Base-by-base conservation (phyloP, 1,140 invertebrate species). In the Dreissena polymorpha region DNA sequence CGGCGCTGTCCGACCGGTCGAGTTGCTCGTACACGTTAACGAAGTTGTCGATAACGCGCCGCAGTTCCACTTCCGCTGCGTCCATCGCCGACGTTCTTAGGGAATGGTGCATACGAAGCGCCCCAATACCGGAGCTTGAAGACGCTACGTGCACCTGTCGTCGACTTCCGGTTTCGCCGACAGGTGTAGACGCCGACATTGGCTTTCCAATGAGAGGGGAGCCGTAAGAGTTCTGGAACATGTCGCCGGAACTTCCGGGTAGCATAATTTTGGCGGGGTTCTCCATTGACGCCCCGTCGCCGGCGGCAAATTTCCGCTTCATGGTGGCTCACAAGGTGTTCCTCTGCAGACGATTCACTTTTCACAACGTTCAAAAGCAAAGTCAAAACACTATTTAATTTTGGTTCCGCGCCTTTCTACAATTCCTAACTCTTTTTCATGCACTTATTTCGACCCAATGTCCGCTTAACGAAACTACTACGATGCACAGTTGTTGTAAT, bases 1-100 rank as follows among this genome's bases (percentile, higher is more conserved):
- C 25, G 5, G 74, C 39, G 21, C 85, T 73, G 25, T 88, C 85
- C 3, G n/a, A 29, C 8, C 29, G 67, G 68, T 88, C 86, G 21
- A 90, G 74, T 14, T 84, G 76, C 64, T 88, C 89, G 53, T 90
- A 90, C 6, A 88, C 71, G 16, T 65, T 73, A 0, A 90, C 87
- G 72, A 90, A 90, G 73, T 90, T 84, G 65, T 87, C 85, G 53
- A 90, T 85, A 10, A 88, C 85, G 27, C 73, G 72, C 25, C 87
- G 81, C 6, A 89, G 73, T 55, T 89, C 86, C 16, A 18, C 18
- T 39, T 88, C 87, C 27, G 80, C 73, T 51, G 27, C 63, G 18
- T 69, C n/a, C 25, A 39, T 78, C 18, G 49, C 18, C 25, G 29
- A 39, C 27, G 39, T 50, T 25, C 21, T 57, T 29, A 10, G 50